Evolutionary conservation across 2,888 invertebrate species (phyloP).

Genomic region (Drosophila subsilvestris): DNA sequence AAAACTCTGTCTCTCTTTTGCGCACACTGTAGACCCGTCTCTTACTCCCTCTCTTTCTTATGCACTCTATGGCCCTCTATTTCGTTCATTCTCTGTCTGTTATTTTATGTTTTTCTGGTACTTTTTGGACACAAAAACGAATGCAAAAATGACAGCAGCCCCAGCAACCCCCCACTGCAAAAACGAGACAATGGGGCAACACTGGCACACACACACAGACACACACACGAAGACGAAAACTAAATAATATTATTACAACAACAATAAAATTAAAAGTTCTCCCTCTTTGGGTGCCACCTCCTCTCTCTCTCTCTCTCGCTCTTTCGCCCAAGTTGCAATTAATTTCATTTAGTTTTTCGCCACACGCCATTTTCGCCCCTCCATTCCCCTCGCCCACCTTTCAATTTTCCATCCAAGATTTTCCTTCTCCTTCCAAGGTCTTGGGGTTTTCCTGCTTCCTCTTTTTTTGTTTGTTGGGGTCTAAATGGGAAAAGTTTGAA

Average conservation of each 20-base stretch:
- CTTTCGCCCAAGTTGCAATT: slow-evolving; percentile 70
- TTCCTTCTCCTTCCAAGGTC: slow-evolving; percentile 25
- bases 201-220: slow-evolving; percentile 21
- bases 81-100: slow-evolving; percentile 33
- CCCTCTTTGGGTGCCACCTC: slow-evolving; percentile 30
- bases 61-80: neutral
- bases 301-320: slow-evolving; percentile 3
- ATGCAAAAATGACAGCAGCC: slow-evolving; percentile 69
- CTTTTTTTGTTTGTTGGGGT: slow-evolving; percentile 30
- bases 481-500: slow-evolving; percentile 80
- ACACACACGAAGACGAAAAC: slow-evolving; percentile 53
- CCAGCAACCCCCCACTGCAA: neutral
- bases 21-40: neutral
- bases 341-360: slow-evolving; percentile 78
- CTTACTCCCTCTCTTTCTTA: slow-evolving; percentile 12
- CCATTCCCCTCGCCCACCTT: neutral
- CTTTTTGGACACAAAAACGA: slow-evolving; percentile 55
- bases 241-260: slow-evolving; percentile 76
- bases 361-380: slow-evolving; percentile 62
- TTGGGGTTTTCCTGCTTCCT: neutral
- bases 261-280: slow-evolving; percentile 74
- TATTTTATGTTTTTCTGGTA: slow-evolving; percentile 64
- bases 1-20: neutral
- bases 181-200: slow-evolving; percentile 38
- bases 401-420: slow-evolving; percentile 6